These are phyloP conservation scores for Sebastes baramenuke DNA, from an alignment of 2,797 vertebrate genomes.

Conservation along the genomic window DNA sequence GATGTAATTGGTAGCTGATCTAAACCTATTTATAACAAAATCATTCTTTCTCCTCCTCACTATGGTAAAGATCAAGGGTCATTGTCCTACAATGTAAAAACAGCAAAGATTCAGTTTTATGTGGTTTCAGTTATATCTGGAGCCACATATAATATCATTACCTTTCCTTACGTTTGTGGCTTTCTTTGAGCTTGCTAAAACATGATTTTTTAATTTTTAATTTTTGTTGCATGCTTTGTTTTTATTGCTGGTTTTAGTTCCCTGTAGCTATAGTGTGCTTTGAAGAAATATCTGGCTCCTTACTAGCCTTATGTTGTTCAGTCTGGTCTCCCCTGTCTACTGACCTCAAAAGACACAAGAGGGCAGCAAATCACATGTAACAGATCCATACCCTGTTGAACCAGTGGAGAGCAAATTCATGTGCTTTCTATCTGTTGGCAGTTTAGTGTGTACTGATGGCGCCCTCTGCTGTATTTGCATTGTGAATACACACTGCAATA, in stretches of 20 bases:
- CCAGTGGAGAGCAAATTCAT: background rate
- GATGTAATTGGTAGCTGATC: background rate
- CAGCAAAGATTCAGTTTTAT: background rate
- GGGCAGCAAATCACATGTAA: slow-evolving; percentile 18
- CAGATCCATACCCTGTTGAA: background rate
- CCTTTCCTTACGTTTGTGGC: background rate
- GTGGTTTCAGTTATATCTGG: background rate
- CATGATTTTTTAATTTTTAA: background rate
- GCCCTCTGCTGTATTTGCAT: slow-evolving; percentile 28
- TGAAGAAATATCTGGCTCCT: background rate
- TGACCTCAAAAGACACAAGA: background rate
- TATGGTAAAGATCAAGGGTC: background rate
- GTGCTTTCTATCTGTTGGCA: background rate
- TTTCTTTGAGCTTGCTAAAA: background rate
- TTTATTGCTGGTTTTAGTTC: background rate
- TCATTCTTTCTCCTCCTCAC: background rate
- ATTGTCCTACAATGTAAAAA: background rate
- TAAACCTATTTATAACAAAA: background rate
- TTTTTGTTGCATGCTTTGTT: background rate
- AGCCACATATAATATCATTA: background rate
- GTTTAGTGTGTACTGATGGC: background rate
- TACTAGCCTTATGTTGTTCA: background rate
- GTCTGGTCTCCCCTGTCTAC: too few species aligned
- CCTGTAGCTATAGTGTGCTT: background rate
- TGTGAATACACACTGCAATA: background rate